Conservation (phyloP, 1,140 invertebrate genomes). For the Ericerus pela region DNA sequence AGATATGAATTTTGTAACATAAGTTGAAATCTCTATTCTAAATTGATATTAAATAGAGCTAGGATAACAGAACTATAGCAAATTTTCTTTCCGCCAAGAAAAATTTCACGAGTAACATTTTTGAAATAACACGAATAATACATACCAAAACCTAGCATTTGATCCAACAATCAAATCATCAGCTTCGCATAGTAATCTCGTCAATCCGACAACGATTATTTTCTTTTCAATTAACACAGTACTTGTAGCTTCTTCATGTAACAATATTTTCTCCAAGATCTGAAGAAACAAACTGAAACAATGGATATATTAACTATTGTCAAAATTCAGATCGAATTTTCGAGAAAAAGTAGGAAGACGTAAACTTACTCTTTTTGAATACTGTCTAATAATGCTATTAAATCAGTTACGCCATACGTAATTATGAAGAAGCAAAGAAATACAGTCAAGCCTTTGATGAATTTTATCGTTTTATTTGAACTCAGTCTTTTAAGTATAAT, state of each 20-base stretch:
- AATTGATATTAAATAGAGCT: background rate
- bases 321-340: background rate
- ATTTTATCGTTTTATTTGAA: constrained; percentile 88
- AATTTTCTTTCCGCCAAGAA: background rate
- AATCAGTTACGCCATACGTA: constrained; percentile 51
- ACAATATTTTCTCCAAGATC: constrained; percentile 75
- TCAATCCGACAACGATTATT: constrained; percentile 75
- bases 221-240: constrained; percentile 66
- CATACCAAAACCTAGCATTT: constrained; percentile 49
- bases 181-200: constrained; percentile 66
- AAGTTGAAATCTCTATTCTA: background rate
- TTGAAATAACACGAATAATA: background rate
- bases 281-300: constrained; percentile 65
- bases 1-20: background rate
- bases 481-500: constrained; percentile 81
- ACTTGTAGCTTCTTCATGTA: constrained; percentile 75
- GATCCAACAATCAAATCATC: constrained; percentile 44
- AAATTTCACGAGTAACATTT: background rate
- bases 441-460: constrained; percentile 70
- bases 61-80: background rate
- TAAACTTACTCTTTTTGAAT: constrained; percentile 64
- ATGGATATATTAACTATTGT: constrained; percentile 11
- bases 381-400: constrained; percentile 65
- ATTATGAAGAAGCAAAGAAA: constrained; percentile 77
- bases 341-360: background rate